phyloP scores from a whole-genome alignment of 2,113 vertebrate genomes.

The Petaurus breviceps region DNA sequence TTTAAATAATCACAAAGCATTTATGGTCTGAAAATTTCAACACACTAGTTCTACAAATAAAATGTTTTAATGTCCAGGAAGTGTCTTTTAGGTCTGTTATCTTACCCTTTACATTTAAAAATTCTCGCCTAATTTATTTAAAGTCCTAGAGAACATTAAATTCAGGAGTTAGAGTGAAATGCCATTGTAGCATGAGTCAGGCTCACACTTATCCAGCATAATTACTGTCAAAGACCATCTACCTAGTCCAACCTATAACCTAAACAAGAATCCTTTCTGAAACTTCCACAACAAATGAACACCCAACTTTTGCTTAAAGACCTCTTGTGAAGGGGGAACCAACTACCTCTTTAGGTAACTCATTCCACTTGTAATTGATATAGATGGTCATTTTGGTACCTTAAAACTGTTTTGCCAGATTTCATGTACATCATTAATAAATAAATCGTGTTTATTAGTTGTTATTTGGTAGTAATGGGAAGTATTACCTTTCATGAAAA shows the following conservation, averaged over 20 bases:
- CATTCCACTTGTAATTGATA: background rate
- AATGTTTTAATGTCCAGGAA: background rate
- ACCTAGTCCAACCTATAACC: background rate
- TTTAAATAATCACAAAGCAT: background rate
- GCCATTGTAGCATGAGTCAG: slow-evolving; percentile 5
- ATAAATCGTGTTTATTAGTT: background rate
- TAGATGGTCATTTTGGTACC: background rate
- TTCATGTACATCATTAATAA: background rate
- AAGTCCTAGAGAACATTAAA: background rate
- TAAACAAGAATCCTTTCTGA: background rate
- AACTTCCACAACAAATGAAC: background rate
- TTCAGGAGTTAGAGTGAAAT: slow-evolving; percentile 43
- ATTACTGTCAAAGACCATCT: background rate
- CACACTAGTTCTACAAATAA: background rate
- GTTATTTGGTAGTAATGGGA: slow-evolving; percentile 4
- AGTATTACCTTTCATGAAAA: slow-evolving; percentile 38
- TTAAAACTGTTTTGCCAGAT: background rate
- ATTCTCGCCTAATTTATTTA: slow-evolving; percentile 22
- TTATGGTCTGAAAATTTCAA: background rate
- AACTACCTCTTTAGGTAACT: background rate
- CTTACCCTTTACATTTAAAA: background rate
- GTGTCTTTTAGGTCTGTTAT: background rate
- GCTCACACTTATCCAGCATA: background rate
- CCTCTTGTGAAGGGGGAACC: background rate
- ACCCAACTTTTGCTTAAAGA: background rate